Evolutionary conservation across 2,888 invertebrate genomes (phyloP), one percentile per base, ranked within the genome.

Genomic region (Macrophya annulata): DNA sequence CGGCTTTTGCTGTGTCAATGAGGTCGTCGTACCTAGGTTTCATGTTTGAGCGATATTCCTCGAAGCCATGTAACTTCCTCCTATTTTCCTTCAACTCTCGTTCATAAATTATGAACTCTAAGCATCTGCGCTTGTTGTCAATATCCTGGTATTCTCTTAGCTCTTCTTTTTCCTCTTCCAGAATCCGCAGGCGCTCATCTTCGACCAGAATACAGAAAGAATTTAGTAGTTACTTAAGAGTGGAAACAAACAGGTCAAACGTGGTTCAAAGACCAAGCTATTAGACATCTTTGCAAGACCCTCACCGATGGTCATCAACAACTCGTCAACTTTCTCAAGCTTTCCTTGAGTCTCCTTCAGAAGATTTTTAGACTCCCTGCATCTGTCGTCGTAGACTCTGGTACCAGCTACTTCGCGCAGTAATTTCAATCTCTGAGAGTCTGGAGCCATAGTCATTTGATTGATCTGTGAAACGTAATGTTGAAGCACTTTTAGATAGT

Each of bases 391-490:
- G 93, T 99, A 99, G 0, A 99, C 99, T 88, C 98, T 95, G 0
- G 98, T 98, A 4, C 99, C 99, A 31, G 99, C 99, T 17, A 99
- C 99, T 95, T 99, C 99, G 88, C 99, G 94, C 17, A 99, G 94
- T 72, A 99, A 94, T 93, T 99, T 99, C 88, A 99, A 94, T 86
- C 99, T 96, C 90, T 99, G 99, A 0, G 99, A 98, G 94, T 99
- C 99, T 1, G 99, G 99, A 1, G 99, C 99, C 40, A 99, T 98
- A 5, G 99, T 99, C 98, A 99, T 99, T 96, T 99, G 99, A 94
- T 99, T 99, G 90, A 99, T 99, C 97, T 98, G 91, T 48, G 87
- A 86, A 87, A 88, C 86, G 86, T 25, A 72, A 87, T 72, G n/a
- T 45, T 17, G 76, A 8, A 45, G 3, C 15, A 25, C 4, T 62